phyloP scores from a whole-genome alignment of 2,888 invertebrate genomes.

The Hirtodrosophila cameraria region DNA sequence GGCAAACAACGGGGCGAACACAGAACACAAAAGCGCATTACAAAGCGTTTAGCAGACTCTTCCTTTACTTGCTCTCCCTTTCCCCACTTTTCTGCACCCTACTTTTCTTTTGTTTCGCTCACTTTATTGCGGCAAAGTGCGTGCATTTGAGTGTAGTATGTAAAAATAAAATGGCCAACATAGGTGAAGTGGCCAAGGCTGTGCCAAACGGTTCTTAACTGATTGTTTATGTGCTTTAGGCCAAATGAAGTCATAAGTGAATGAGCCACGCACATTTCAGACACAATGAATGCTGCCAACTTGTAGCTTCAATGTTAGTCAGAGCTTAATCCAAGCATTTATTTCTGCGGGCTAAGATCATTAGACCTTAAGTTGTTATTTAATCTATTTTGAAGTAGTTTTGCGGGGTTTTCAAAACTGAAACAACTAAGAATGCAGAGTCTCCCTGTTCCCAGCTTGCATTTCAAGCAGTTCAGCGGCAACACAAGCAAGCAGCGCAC shows the following conservation, averaged over 20 bases:
- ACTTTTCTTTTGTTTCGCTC: conserved; percentile 30
- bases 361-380: no score
- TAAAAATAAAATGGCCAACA: conserved; percentile 31
- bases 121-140: conserved; percentile 32
- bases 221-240: conserved; percentile 38
- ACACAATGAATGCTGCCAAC: conserved; percentile 12
- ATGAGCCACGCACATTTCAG: conserved; percentile 18
- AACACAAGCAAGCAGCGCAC: no score
- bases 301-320: not conserved
- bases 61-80: not conserved
- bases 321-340: not conserved
- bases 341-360: not conserved
- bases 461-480: no score
- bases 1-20: conserved; percentile 48
- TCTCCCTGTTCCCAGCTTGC: no score
- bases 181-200: conserved; percentile 15
- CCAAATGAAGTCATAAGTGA: conserved; percentile 54
- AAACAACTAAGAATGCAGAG: no score
- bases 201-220: conserved; percentile 13
- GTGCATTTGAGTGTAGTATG: conserved; percentile 37
- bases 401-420: no score
- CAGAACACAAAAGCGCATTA: conserved; percentile 67
- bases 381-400: no score
- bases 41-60: conserved; percentile 67
- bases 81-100: conserved; percentile 12